phyloP scores from a whole-genome alignment of 1,140 invertebrate genomes.

The Centruroides vittatus region DNA sequence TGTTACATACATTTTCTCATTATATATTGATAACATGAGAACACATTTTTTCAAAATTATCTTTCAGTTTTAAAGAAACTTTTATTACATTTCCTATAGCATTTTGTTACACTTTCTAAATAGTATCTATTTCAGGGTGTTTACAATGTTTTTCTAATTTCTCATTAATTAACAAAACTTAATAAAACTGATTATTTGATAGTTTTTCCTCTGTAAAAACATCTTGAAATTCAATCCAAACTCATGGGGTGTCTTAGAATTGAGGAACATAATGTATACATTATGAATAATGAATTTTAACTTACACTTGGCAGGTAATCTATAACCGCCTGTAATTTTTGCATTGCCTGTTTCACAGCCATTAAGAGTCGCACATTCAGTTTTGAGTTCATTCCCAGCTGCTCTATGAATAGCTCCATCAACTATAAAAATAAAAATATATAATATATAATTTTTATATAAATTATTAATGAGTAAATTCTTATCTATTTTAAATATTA shows the following conservation, averaged over 20 bases:
- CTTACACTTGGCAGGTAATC: slow-evolving; percentile 51
- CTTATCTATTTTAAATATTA: too few relatives aligned
- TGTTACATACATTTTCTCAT: too few relatives aligned
- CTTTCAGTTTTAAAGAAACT: too few relatives aligned
- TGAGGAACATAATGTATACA: background rate
- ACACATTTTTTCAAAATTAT: too few relatives aligned
- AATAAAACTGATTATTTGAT: too few relatives aligned
- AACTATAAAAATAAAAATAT: slow-evolving; percentile 30
- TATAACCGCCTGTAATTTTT: slow-evolving; percentile 59
- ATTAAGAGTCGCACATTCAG: slow-evolving; percentile 52
- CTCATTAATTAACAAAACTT: too few relatives aligned
- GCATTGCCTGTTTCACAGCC: slow-evolving; percentile 62
- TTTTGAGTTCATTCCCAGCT: slow-evolving; percentile 43
- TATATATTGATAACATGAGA: too few relatives aligned
- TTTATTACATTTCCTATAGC: background rate
- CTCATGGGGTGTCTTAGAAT: too few relatives aligned
- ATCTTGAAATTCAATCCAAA: background rate
- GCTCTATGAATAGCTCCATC: slow-evolving; percentile 72
- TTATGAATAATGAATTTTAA: background rate
- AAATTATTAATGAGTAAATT: too few relatives aligned
- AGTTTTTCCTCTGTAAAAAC: background rate
- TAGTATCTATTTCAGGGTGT: too few relatives aligned
- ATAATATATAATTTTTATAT: too few relatives aligned
- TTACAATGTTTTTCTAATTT: too few relatives aligned
- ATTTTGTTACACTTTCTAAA: background rate